Evolutionary conservation across 2,797 vertebrate species (phyloP).

Genomic region (Falco novaeseelandiae): DNA sequence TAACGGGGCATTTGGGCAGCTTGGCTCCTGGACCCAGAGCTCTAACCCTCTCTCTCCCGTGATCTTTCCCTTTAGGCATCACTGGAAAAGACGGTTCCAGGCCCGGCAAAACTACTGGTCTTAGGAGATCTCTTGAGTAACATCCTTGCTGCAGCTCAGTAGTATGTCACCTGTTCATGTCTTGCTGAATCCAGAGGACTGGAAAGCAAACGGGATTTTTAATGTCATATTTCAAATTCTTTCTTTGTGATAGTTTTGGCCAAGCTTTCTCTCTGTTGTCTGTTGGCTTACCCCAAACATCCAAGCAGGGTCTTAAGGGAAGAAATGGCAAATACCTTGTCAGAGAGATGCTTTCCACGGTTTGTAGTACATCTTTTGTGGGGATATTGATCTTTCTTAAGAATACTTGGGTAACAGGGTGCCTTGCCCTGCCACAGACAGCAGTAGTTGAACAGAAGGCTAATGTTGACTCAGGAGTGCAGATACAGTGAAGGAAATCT

Average conservation of each 20-base stretch:
- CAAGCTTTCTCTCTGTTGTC: neutral
- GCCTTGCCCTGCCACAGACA: neutral
- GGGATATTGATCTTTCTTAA: neutral
- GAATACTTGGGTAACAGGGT: neutral
- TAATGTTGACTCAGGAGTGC: neutral
- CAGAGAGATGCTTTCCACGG: neutral
- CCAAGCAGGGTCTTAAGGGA: neutral
- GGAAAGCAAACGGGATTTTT: neutral
- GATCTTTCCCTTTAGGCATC: slow-evolving; percentile 49
- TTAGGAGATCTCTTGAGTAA: slow-evolving; percentile 6
- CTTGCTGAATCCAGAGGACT: slow-evolving; percentile 19
- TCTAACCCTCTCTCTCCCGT: slow-evolving; percentile 33
- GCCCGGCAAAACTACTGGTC: neutral
- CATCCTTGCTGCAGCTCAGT: slow-evolving; percentile 1
- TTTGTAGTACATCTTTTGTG: neutral
- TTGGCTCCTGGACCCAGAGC: neutral
- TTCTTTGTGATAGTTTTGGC: neutral
- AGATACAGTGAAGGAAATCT: neutral
- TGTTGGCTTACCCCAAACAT: neutral
- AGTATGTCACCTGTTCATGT: neutral
- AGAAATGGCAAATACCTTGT: neutral
- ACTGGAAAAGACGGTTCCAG: slow-evolving; percentile 9
- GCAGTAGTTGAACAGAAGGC: neutral
- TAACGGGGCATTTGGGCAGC: neutral
- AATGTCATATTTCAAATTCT: neutral